A percentile compares a stretch with the other conserved stretches of the same genome.
Conservation (phyloP, 1,140 invertebrate genomes). For the Conus ventricosus region DNA sequence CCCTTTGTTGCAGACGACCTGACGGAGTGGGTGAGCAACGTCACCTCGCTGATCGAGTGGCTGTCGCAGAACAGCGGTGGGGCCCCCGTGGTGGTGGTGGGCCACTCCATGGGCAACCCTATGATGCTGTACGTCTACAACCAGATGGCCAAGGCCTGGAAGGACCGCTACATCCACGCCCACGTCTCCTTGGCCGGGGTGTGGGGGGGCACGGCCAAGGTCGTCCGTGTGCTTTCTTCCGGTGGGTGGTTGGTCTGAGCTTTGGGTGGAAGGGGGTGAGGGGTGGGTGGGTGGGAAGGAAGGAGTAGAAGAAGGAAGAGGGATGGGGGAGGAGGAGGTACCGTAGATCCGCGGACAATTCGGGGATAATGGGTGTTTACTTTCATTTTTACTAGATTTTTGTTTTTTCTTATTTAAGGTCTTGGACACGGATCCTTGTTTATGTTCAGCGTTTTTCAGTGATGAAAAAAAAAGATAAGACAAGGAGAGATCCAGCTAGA, state of each 20-base stretch:
- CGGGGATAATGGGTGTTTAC: too few relatives aligned
- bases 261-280: not conserved
- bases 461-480: too few relatives aligned
- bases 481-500: too few relatives aligned
- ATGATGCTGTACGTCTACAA: constrained; percentile 92
- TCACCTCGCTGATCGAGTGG: constrained; percentile 90
- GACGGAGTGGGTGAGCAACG: constrained; percentile 84
- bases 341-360: too few relatives aligned
- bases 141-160: constrained; percentile 87
- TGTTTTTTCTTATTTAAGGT: too few relatives aligned
- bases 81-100: constrained; percentile 84
- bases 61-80: constrained; percentile 88
- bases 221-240: constrained; percentile 81
- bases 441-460: too few relatives aligned
- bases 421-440: too few relatives aligned
- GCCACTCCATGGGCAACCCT: constrained; percentile 95
- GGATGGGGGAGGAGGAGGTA: too few relatives aligned
- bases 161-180: constrained; percentile 89
- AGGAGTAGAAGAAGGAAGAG: not conserved
- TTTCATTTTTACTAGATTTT: too few relatives aligned
- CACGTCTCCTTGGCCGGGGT: constrained; percentile 91
- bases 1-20: constrained; percentile 83
- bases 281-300: not conserved
- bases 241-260: too few relatives aligned
- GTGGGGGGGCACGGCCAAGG: constrained; percentile 95